Evolutionary conservation across 2,888 invertebrate genomes (phyloP).

Genomic region (Corbicula japonica): DNA sequence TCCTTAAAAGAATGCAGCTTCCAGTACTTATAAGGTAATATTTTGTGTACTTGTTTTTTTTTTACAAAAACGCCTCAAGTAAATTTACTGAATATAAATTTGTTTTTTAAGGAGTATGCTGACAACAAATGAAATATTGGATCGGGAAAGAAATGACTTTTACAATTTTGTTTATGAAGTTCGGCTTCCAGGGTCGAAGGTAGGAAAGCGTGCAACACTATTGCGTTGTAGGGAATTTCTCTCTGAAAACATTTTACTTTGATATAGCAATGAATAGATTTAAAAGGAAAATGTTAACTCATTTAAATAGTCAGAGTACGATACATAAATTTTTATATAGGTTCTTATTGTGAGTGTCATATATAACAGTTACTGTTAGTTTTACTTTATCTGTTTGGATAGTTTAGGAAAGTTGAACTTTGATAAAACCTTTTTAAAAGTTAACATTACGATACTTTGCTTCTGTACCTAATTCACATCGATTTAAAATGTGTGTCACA

Average conservation of each 20-base stretch:
- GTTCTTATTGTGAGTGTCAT: no score
- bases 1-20: background rate
- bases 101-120: slow-evolving; percentile 34
- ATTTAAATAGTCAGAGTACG: background rate
- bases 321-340: background rate
- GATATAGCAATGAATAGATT: background rate
- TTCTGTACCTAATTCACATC: background rate
- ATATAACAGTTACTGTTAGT: no score
- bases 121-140: slow-evolving; percentile 9
- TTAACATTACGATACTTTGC: background rate
- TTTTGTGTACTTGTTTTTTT: background rate
- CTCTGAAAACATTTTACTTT: background rate
- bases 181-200: background rate
- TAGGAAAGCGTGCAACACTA: background rate
- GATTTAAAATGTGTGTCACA: background rate
- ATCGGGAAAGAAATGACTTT: slow-evolving; percentile 23
- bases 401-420: no score
- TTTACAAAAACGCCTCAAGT: background rate
- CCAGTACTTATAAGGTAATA: background rate
- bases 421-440: no score
- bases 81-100: background rate
- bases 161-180: slow-evolving; percentile 14
- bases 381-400: no score
- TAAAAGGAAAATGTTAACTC: background rate
- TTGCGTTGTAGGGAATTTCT: background rate